phyloP scores from a whole-genome alignment of 2,113 vertebrate species.

The Pontoporia blainvillei region DNA sequence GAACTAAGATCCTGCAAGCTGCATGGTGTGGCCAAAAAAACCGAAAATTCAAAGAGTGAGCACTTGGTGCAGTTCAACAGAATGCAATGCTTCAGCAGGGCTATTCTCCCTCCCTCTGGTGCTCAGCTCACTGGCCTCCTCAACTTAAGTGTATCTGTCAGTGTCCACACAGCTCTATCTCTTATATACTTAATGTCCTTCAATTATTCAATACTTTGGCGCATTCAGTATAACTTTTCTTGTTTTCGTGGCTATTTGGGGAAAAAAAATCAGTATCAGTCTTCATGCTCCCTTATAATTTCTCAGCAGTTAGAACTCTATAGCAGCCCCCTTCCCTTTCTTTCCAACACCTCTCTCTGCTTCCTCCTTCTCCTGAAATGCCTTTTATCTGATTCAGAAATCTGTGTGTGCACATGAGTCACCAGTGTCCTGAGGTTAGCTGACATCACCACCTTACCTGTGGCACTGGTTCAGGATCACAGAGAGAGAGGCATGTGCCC shows the following conservation, averaged over 20 bases:
- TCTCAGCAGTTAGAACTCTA: not conserved
- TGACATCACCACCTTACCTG: not conserved
- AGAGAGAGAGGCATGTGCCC: not conserved
- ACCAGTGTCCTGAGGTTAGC: not conserved
- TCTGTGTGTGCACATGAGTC: not conserved
- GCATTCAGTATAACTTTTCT: not conserved
- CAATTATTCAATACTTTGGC: not conserved
- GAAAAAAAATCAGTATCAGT: not conserved
- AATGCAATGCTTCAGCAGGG: not conserved
- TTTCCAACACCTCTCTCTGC: not conserved
- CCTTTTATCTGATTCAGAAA: not conserved
- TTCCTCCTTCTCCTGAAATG: not conserved
- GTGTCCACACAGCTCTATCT: not conserved
- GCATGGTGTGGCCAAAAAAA: no score
- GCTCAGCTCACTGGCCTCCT: not conserved
- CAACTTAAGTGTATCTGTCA: not conserved
- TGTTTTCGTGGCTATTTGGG: not conserved
- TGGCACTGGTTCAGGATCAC: not conserved
- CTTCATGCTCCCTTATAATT: not conserved
- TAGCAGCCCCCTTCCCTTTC: not conserved
- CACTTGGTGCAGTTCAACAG: not conserved
- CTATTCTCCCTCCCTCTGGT: not conserved
- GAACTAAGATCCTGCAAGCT: no score
- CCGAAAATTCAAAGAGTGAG: not conserved
- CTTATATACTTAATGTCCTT: not conserved